phyloP scores from a whole-genome alignment of 2,888 invertebrate species.

The Nephrotoma guestfalica region DNA sequence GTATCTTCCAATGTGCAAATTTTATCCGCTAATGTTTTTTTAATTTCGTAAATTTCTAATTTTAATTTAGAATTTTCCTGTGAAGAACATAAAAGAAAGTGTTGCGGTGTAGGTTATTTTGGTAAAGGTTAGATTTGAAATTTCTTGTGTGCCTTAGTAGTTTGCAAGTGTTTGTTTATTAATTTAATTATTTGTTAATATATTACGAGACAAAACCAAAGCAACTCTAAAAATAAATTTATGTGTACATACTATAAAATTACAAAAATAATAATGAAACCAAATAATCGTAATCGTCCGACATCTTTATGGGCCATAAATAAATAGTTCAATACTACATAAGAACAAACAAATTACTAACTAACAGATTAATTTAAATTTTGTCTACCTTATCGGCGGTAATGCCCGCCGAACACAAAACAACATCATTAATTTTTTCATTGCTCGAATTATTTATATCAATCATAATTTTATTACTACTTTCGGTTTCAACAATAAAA shows the following conservation, averaged over 20 bases:
- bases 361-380: background rate
- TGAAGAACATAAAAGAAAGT: slow-evolving; percentile 10
- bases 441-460: background rate
- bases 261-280: background rate
- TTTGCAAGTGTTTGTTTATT: background rate
- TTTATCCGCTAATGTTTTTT: slow-evolving; percentile 24
- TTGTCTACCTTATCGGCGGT: background rate
- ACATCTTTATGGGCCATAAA: too few species aligned
- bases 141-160: background rate
- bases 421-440: background rate
- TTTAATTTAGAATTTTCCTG: slow-evolving; percentile 15
- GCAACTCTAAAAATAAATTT: background rate
- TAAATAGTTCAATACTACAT: too few species aligned
- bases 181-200: background rate
- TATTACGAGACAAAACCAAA: background rate
- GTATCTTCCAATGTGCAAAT: slow-evolving; percentile 24
- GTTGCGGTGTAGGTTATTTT: background rate
- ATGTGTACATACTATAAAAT: background rate
- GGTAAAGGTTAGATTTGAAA: background rate
- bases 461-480: background rate
- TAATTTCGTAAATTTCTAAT: slow-evolving; percentile 20
- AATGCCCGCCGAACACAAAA: background rate
- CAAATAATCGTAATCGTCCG: background rate
- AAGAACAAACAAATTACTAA: too few species aligned
- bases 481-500: background rate